These are phyloP conservation scores for Lophotis ruficrista DNA, from an alignment of 2,113 vertebrate species.

Conservation along the genomic window DNA sequence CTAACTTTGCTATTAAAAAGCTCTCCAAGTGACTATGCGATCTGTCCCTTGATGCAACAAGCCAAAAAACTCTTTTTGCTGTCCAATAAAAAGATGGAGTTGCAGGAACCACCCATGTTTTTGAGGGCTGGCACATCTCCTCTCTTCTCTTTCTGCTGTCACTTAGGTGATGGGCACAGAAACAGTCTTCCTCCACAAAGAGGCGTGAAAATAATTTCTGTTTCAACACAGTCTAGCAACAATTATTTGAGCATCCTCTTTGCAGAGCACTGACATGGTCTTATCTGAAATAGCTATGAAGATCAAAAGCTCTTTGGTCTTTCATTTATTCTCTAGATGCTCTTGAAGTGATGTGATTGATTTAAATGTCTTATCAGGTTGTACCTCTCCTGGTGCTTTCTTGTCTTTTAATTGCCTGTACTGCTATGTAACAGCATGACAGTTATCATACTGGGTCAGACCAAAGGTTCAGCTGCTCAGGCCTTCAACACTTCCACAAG, in stretches of 20 bases:
- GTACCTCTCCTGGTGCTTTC: not conserved
- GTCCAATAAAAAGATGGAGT: not conserved
- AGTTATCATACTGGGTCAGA: not conserved
- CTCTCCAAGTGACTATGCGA: not conserved
- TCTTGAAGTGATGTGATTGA: not conserved
- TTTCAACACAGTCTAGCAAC: not conserved
- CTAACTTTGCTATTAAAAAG: not conserved
- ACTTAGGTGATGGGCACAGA: not conserved
- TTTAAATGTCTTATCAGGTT: not conserved
- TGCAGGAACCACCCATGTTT: not conserved
- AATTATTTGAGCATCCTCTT: not conserved
- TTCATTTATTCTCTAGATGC: not conserved
- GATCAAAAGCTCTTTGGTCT: not conserved
- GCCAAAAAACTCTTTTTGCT: not conserved
- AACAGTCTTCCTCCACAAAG: not conserved
- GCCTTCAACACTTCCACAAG: not conserved
- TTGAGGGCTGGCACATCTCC: not conserved
- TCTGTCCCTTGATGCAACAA: not conserved
- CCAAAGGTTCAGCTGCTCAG: not conserved
- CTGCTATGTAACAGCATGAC: not conserved
- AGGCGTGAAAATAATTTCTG: not conserved
- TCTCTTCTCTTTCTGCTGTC: not conserved
- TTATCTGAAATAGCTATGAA: not conserved
- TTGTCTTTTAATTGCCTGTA: not conserved
- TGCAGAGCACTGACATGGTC: not conserved